Percentiles rank a stretch among this genome's conserved stretches.
Evolutionary conservation across 1,140 invertebrate species (phyloP).

Genomic region (Bilobella aurantiaca): DNA sequence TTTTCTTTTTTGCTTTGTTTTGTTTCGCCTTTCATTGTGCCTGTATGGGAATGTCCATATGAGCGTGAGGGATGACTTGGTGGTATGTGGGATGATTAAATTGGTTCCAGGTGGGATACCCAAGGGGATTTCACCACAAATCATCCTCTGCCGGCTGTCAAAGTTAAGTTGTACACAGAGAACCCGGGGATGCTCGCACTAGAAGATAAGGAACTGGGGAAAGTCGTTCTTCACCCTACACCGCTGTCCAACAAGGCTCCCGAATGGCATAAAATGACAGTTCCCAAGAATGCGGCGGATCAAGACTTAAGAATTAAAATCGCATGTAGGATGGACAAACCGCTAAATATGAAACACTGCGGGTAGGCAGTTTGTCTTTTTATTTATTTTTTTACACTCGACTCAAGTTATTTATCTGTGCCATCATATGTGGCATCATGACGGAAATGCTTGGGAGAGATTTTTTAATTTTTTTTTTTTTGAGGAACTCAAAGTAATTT

Average conservation of each 20-base stretch:
- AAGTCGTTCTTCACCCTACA: slow-evolving; percentile 83
- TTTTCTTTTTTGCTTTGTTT: too few species aligned
- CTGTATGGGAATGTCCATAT: too few species aligned
- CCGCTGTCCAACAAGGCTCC: slow-evolving; percentile 79
- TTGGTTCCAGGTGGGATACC: slow-evolving; percentile 71
- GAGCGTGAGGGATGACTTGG: too few species aligned
- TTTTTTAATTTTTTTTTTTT: too few species aligned
- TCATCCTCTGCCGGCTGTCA: slow-evolving; percentile 90
- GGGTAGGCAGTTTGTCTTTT: too few species aligned
- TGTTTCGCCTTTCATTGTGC: too few species aligned
- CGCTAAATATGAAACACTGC: slow-evolving; percentile 97
- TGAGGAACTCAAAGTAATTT: too few species aligned
- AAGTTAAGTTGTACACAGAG: slow-evolving; percentile 94
- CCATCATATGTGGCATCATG: too few species aligned
- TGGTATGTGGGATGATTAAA: too few species aligned
- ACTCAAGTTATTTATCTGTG: too few species aligned
- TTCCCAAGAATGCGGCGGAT: slow-evolving; percentile 86
- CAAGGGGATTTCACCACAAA: slow-evolving; percentile 98
- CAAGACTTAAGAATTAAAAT: slow-evolving; percentile 95
- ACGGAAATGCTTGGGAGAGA: too few species aligned
- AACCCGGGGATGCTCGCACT: slow-evolving; percentile 93
- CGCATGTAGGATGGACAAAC: slow-evolving; percentile 95
- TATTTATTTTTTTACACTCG: too few species aligned
- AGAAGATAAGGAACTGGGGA: slow-evolving; percentile 96
- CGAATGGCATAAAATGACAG: slow-evolving; percentile 96